phyloP scores from a whole-genome alignment of 2,797 vertebrate species.

The Pipistrellus pipistrellus region DNA sequence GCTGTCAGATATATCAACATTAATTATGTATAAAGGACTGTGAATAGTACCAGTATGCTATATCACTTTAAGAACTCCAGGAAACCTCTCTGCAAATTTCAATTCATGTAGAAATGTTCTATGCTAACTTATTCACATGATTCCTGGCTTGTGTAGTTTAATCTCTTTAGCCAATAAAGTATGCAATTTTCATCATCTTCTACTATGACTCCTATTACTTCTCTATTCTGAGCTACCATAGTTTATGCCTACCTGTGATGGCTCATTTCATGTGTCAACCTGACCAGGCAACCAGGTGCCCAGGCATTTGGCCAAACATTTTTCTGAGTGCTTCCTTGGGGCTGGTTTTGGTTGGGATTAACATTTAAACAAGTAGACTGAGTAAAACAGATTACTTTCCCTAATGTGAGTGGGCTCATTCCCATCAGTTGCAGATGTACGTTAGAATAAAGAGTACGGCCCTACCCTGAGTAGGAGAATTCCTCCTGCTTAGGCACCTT shows the following conservation, averaged over 20 bases:
- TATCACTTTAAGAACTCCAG: not conserved
- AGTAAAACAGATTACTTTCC: not conserved
- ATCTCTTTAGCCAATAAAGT: not conserved
- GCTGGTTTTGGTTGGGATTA: not conserved
- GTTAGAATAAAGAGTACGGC: not conserved
- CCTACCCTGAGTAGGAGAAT: not conserved
- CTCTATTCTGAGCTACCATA: not conserved
- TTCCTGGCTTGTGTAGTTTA: not conserved
- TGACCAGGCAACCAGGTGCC: not conserved
- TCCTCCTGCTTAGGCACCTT: not conserved
- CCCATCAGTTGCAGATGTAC: not conserved
- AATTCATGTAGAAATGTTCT: not conserved
- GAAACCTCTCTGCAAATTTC: slow-evolving; percentile 28
- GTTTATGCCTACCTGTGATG: not conserved
- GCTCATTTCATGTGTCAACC: not conserved
- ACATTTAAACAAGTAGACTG: not conserved
- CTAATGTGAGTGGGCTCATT: not conserved
- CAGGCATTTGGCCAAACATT: not conserved
- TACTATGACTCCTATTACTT: not conserved
- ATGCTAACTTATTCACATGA: not conserved
- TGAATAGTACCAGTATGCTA: not conserved
- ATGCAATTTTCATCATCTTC: not conserved
- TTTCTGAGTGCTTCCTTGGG: not conserved
- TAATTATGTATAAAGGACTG: not conserved
- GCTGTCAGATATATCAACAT: slow-evolving; percentile 34